Base-by-base conservation (phyloP, 2,888 invertebrate species). In the Himalopsyche anomala region DNA sequence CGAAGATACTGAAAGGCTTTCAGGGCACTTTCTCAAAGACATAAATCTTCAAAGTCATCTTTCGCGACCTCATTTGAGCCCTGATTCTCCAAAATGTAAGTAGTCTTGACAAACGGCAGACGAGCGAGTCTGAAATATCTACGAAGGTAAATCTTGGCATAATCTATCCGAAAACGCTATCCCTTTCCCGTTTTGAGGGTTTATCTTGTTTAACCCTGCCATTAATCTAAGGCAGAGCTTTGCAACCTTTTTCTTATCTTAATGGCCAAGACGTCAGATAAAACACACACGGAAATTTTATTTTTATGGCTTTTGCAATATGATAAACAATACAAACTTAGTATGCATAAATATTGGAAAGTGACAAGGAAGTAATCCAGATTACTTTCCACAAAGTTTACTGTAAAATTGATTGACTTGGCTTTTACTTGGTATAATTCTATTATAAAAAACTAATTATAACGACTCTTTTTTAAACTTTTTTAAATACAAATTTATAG, bases 71-170 rank as follows among this genome's bases (percentile, higher is more conserved):
- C 28, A 9, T 62, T 62, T 28, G 62, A 19, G 62, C 28, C 19
- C 62, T 19, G 19, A 19, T 51, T 51, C 51, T 28, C 62, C 62
- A 62, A n/a, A 15, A 15, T 62, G 19, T n/a, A 62, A n/a, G 56
- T 56, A 19, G 62, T 62, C 62, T 28, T 36, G 74, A 36, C 74
- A 74, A 74, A 74, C 74, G 36, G 74, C 74, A 38, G 15, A 74
- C 36, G 19, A 36, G 74, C 28, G 38, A 74, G 28, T 8, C 74
- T 36, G 38, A 74, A 15, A 11, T 74, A 74, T 36, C 74, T 74
- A 15, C 36, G 28, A 36, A 74, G 19, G 74, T 74, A 74, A 74
- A 74, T 74, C 74, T 74, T 74, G 5, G 38, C 74, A 15, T 74
- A 74, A 74, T 74, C 74, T 36, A 36, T 74, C 36, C 11, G 36